Percentiles rank a stretch among this genome's conserved stretches.
Evolutionary conservation across 2,113 vertebrate genomes (phyloP).

Genomic region (Sapayoa aenigma): DNA sequence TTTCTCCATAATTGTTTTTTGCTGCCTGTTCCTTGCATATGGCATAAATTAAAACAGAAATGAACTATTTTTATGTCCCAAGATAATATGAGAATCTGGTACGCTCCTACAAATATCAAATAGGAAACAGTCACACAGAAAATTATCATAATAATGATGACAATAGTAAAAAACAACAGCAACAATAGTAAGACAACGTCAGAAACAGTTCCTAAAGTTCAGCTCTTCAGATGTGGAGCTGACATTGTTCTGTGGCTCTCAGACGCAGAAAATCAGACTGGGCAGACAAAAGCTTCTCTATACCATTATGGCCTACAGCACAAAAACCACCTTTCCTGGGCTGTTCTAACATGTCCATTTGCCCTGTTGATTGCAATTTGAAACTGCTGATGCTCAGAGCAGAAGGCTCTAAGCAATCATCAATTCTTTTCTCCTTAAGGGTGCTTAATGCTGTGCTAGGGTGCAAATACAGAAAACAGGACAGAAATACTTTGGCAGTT

Average conservation of each 20-base stretch:
- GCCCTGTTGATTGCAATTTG: not conserved
- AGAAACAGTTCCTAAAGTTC: not conserved
- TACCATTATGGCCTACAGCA: not conserved
- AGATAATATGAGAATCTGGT: not conserved
- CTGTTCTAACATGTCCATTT: not conserved
- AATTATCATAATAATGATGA: not conserved
- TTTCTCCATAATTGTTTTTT: not conserved
- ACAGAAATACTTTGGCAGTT: not conserved
- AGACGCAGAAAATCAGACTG: not conserved
- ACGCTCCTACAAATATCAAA: not conserved
- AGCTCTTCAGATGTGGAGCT: not conserved
- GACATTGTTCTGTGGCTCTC: not conserved
- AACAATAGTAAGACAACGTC: not conserved
- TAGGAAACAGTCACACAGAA: not conserved
- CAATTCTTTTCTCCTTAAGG: not conserved
- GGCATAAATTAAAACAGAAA: not conserved
- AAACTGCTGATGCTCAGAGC: not conserved
- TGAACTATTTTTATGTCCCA: not conserved
- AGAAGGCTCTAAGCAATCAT: not conserved
- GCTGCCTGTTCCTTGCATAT: not conserved
- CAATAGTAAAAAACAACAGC: not conserved
- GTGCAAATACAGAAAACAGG: not conserved
- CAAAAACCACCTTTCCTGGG: not conserved
- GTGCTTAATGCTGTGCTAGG: not conserved
- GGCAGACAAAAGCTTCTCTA: not conserved